Conservation (phyloP, 2,888 invertebrate species). For the Leptopilina drosophilae region DNA sequence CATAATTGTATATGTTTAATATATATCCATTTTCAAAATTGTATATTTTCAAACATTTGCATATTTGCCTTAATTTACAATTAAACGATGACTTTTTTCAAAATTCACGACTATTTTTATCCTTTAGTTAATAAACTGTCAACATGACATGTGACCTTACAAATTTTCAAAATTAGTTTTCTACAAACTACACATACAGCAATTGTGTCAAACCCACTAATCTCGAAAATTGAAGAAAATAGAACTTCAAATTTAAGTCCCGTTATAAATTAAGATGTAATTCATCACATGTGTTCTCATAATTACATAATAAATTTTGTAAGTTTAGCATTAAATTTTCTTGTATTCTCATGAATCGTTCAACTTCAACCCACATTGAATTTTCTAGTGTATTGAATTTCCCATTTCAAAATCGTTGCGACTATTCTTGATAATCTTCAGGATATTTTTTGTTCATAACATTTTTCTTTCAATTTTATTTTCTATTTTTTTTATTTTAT, state of each 20-base stretch:
- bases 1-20: background rate
- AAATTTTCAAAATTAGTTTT: slow-evolving; percentile 12
- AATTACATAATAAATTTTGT: slow-evolving; percentile 1
- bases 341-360: slow-evolving; percentile 4
- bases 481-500: background rate
- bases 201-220: background rate
- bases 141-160: background rate
- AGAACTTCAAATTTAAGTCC: slow-evolving; percentile 21
- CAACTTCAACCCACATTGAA: background rate
- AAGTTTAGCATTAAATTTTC: background rate
- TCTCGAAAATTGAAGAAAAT: slow-evolving; percentile 5
- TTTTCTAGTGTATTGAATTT: background rate
- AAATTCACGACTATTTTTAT: background rate
- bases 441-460: background rate
- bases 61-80: background rate
- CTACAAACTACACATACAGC: background rate
- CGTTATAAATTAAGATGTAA: slow-evolving; percentile 11
- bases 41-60: too few species aligned
- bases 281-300: background rate
- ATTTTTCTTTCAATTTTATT: too few species aligned
- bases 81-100: background rate
- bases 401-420: background rate
- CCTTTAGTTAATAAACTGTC: background rate
- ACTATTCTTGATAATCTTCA: background rate
- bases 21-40: too few species aligned